Evolutionary conservation across 1,140 invertebrate genomes (phyloP).

Genomic region (Eulimnadia texana): DNA sequence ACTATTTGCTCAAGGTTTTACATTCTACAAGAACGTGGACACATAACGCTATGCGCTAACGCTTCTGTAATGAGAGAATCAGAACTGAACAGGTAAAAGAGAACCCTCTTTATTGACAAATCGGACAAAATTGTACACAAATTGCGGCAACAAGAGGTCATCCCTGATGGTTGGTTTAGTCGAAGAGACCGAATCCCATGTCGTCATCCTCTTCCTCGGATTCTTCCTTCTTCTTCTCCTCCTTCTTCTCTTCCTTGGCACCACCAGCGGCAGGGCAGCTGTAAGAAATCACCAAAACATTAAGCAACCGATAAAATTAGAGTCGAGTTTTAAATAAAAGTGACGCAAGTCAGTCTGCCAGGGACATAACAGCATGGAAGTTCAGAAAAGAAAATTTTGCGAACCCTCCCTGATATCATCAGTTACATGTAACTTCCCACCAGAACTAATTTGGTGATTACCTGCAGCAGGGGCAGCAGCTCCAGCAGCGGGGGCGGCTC

Average conservation of each 20-base stretch:
- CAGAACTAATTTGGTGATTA: conserved; percentile 10
- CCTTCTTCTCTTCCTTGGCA: conserved; percentile 69
- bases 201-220: conserved; percentile 77
- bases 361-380: background rate
- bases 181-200: conserved; percentile 68
- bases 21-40: too few relatives aligned
- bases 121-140: background rate
- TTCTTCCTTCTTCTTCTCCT: conserved; percentile 54
- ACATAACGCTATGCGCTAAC: background rate
- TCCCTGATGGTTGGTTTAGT: conserved; percentile 12
- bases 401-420: conserved; percentile 16
- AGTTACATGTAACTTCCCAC: background rate
- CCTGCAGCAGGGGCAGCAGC: conserved; percentile 44
- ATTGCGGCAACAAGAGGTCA: background rate
- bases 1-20: too few relatives aligned
- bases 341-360: conserved; percentile 13
- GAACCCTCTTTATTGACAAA: background rate
- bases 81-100: background rate
- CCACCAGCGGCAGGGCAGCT: conserved; percentile 44
- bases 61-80: background rate
- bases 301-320: too few relatives aligned
- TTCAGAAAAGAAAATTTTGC: conserved; percentile 10
- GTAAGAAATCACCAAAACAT: too few relatives aligned
- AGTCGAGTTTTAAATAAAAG: background rate
- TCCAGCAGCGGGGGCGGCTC: conserved; percentile 56